Base-by-base conservation (phyloP, 2,113 vertebrate genomes). In the Aldabrachelys gigantea region DNA sequence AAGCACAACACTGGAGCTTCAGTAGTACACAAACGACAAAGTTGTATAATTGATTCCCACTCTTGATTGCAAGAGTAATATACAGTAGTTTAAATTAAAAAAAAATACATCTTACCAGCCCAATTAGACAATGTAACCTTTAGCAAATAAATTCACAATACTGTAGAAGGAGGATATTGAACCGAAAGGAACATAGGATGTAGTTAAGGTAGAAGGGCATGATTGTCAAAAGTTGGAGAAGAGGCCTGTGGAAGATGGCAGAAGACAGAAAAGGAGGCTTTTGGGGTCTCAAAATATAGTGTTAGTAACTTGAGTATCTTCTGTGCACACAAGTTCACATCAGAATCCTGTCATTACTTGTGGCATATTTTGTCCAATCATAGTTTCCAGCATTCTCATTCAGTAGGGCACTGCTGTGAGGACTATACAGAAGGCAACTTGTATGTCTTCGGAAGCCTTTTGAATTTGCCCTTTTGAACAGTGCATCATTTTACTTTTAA, bases 281-380 rank as follows among this genome's bases (percentile, higher is more conserved):
- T 22, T 38, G 65, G 35, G 21, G 65, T 69, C 35, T 2, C 8
- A n/a, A 21, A 69, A 14, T 16, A n/a, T 19, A 19, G 8, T 19
- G 8, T n/a, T n/a, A 69, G 35, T 35, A 69, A 69, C 16, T n/a
- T 9, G 35, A 69, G 62, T 65, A 62, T 69, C 17, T 69, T 38
- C 35, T 69, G 22, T 69, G n/a, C 35, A n/a, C 35, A 10, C 35
- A 69, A n/a, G 65, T n/a, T 69, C 35, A 69, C 65, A 69, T n/a
- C 8, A n/a, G 65, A 21, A 69, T 69, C 35, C 35, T 21, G 65
- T 69, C 65, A 38, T n/a, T 69, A 69, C 16, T n/a, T 69, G 62
- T 69, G 62, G 16, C 62, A 69, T 69, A 31, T 69, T 65, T 75
- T 2, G 0, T 27, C 80, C 76, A 1, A 35, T 49, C 57, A 0